Base-by-base conservation (phyloP, 1,140 invertebrate species). In the Samia ricini region DNA sequence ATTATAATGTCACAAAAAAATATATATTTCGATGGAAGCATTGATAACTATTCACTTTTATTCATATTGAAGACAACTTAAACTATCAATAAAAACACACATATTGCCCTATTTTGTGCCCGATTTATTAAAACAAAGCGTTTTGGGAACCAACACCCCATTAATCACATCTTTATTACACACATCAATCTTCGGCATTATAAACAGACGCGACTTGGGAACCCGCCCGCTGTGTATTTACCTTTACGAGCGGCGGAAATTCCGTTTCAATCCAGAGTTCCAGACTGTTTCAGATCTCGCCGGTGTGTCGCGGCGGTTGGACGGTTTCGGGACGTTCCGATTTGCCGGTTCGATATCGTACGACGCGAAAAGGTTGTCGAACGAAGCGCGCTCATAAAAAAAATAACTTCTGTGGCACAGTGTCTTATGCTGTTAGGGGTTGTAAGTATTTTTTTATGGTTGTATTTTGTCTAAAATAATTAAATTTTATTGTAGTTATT, bases 271-370 rank as follows among this genome's bases (percentile, higher is more conserved):
- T 42, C 33, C 33, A 7, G 33, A 3, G 33, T 42, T 42, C 33
- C 33, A 42, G 33, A 42, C 33, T 60, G 49, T 56, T 19, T 58
- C 64, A 66, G 58, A 66, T 60, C 64, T 66, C 64, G 48, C 60
- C 64, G 60, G 64, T 66, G 60, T 22, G 56, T 29, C 60, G 48
- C 26, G 33, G 26, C 55, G 64, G 59, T 55, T 57, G 64, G 64
- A 58, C 64, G 64, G 56, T n/a, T 29, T 19, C 55, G 18, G 55
- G 26, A 36, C 12, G 33, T 42, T 42, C 8, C 56, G 56, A 42
- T 42, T 42, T 8, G 49, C 52, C 62, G 56, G 48, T 42, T 15
- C 33, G 33, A 42, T 42, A 42, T 42, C 33, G 12, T 15, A 4
- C 1, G 26, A 29, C 33, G n/a, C 33, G 33, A 12, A 3, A 42